These are phyloP conservation scores for Microplitis demolitor DNA, from an alignment of 1,140 invertebrate genomes.

Conservation along the genomic window DNA sequence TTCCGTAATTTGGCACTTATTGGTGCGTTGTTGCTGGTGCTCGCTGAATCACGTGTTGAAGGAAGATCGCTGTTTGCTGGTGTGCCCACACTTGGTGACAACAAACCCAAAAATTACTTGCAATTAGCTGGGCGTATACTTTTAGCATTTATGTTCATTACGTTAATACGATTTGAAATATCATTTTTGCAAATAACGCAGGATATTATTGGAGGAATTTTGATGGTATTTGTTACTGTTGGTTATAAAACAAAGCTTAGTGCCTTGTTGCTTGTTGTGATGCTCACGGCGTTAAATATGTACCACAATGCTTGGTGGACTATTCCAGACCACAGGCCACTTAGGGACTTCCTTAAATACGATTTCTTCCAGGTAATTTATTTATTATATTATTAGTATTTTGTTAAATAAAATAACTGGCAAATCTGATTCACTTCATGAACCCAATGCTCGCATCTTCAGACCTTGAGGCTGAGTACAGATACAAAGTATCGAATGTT, in stretches of 20 bases:
- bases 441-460: too few relatives aligned
- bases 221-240: constrained; percentile 96
- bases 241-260: constrained; percentile 99
- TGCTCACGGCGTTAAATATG: constrained; percentile 90
- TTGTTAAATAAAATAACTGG: neutral
- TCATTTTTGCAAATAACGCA: constrained; percentile 81
- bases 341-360: constrained; percentile 99
- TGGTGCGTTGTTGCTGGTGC: constrained; percentile 90
- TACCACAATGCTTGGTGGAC: constrained; percentile 99
- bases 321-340: constrained; percentile 90
- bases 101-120: constrained; percentile 97
- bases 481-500: too few relatives aligned
- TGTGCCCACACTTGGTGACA: constrained; percentile 94
- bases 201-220: constrained; percentile 88
- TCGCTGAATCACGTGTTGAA: constrained; percentile 93
- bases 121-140: constrained; percentile 94
- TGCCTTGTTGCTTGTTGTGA: constrained; percentile 89
- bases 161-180: constrained; percentile 91
- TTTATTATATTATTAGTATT: neutral
- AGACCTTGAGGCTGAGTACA: too few relatives aligned
- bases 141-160: constrained; percentile 98
- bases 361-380: constrained; percentile 95
- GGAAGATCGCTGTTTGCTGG: constrained; percentile 95
- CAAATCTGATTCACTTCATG: too few relatives aligned
- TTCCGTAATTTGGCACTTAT: constrained; percentile 94